Evolutionary conservation across 2,797 vertebrate genomes (phyloP).

Genomic region (Sciurus carolinensis): DNA sequence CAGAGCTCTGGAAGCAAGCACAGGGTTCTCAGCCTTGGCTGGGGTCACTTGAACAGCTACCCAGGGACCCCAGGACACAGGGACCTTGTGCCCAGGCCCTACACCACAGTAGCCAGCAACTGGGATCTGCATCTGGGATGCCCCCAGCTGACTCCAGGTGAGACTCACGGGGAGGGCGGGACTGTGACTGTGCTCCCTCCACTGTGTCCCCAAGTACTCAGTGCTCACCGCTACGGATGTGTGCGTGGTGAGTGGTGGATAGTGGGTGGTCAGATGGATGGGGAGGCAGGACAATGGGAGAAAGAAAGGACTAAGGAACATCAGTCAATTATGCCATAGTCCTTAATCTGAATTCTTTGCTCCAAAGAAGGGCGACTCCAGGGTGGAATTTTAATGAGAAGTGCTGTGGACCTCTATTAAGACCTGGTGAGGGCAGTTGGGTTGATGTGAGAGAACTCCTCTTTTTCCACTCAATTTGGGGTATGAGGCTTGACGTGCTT

Average conservation of each 20-base stretch:
- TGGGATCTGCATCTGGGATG: not conserved
- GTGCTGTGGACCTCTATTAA: too few species aligned
- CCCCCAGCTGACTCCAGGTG: not conserved
- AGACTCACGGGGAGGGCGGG: not conserved
- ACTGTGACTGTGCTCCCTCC: accelerated
- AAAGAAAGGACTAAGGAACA: not conserved
- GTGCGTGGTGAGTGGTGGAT: too few species aligned
- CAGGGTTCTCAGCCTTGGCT: too few species aligned
- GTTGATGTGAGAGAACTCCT: too few species aligned
- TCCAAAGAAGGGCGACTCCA: too few species aligned
- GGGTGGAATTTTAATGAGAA: too few species aligned
- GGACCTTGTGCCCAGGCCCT: not conserved
- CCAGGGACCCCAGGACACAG: not conserved
- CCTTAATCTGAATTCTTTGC: not conserved
- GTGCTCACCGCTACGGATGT: not conserved
- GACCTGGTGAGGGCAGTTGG: too few species aligned
- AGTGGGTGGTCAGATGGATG: not conserved
- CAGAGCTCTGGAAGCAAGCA: too few species aligned
- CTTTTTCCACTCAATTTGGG: not conserved
- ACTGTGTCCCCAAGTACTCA: not conserved
- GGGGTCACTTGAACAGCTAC: not conserved
- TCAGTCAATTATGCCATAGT: not conserved
- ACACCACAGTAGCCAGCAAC: too few species aligned
- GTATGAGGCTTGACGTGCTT: not conserved
- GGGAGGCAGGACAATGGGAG: not conserved